Conservation (phyloP, 2,888 invertebrate genomes). For the Drosophila parthenogenetica region DNA sequence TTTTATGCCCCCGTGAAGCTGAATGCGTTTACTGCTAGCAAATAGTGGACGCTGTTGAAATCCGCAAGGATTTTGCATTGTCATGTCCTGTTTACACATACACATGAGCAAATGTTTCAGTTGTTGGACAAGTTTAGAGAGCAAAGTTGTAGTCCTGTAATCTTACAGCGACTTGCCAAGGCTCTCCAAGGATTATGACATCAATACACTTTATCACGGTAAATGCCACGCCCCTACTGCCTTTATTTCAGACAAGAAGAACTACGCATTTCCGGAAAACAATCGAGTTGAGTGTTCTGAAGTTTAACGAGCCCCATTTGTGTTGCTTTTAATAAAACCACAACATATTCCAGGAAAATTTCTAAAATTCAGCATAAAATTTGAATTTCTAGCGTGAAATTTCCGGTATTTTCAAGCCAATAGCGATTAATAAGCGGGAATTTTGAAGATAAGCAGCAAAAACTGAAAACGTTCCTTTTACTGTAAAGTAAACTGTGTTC, state of each 20-base stretch:
- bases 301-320: neutral
- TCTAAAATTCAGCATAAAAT: too few relatives aligned
- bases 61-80: slow-evolving; percentile 61
- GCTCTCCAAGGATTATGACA: slow-evolving; percentile 38
- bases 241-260: too few relatives aligned
- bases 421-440: too few relatives aligned
- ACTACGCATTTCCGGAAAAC: slow-evolving; percentile 17
- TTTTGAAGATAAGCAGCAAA: neutral
- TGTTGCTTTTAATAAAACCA: too few relatives aligned
- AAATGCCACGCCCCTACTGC: slow-evolving; percentile 1
- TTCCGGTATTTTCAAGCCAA: neutral
- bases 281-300: slow-evolving; percentile 7
- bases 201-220: slow-evolving; percentile 24
- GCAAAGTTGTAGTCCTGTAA: slow-evolving; percentile 28
- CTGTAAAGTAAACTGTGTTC: too few relatives aligned
- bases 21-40: slow-evolving; percentile 30
- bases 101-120: slow-evolving; percentile 20
- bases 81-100: slow-evolving; percentile 51
- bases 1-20: slow-evolving; percentile 26
- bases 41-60: slow-evolving; percentile 54
- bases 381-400: too few relatives aligned
- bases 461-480: neutral
- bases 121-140: slow-evolving; percentile 34
- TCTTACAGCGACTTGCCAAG: slow-evolving; percentile 30
- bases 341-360: too few relatives aligned